Percentiles rank a stretch among this genome's conserved stretches.
Conservation (phyloP, 2,888 invertebrate genomes). For the Pollenia angustigena region DNA sequence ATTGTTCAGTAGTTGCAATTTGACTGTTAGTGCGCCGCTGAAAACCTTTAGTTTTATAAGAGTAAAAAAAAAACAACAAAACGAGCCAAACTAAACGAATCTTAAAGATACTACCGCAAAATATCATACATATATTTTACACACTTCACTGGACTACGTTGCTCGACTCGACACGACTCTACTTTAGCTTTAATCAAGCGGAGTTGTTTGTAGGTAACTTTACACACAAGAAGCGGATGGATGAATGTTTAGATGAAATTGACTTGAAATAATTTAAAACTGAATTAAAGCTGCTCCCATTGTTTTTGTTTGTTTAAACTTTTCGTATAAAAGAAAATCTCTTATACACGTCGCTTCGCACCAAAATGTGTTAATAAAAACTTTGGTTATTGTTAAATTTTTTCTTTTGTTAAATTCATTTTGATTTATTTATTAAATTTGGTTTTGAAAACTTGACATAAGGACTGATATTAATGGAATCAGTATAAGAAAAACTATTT, state of each 20-base stretch:
- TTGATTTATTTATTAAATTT: constrained; percentile 32
- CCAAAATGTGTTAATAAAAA: constrained; percentile 38
- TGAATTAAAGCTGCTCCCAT: constrained; percentile 2
- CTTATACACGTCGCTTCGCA: constrained; percentile 30
- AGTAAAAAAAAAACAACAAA: constrained; percentile 47
- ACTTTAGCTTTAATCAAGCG: constrained; percentile 35
- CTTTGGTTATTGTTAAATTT: constrained; percentile 12
- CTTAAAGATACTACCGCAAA: constrained; percentile 38
- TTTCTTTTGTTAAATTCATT: constrained; percentile 30
- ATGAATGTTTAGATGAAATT: constrained; percentile 36
- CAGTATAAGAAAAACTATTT: not conserved
- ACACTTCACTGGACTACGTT: no score
- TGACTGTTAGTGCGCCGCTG: constrained; percentile 64
- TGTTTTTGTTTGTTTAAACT: not conserved
- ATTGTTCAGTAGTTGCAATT: constrained; percentile 64
- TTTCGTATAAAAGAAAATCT: constrained; percentile 37
- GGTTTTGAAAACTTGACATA: constrained; percentile 14
- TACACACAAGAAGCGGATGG: constrained; percentile 39
- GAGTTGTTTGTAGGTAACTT: constrained; percentile 1
- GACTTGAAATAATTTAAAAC: constrained; percentile 6
- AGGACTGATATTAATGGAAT: constrained; percentile 3
- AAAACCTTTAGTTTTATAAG: constrained; percentile 71
- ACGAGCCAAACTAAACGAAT: constrained; percentile 41
- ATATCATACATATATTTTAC: not conserved
- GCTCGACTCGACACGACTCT: not conserved